phyloP scores from a whole-genome alignment of 2,797 vertebrate species.

The Ptychadena robeensis region DNA sequence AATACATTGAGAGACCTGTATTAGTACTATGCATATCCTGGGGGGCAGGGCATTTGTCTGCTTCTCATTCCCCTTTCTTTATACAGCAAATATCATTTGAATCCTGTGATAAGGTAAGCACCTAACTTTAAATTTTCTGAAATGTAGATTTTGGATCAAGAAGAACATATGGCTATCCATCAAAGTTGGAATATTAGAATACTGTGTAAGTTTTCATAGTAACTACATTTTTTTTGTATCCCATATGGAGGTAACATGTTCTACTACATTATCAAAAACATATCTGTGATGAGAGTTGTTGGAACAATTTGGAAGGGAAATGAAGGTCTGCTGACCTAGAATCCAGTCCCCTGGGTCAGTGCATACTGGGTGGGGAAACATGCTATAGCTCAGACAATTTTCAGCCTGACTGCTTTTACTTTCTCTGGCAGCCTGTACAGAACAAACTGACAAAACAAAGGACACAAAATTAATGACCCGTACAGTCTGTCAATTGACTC shows the following conservation, averaged over 20 bases:
- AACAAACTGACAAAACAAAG: constrained; percentile 99
- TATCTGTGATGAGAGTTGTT: constrained; percentile 82
- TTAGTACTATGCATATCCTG: background rate
- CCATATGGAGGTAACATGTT: constrained; percentile 37
- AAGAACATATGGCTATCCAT: background rate
- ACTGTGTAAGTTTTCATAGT: background rate
- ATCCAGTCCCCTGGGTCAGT: constrained; percentile 81
- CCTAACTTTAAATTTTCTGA: background rate
- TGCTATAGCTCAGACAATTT: constrained; percentile 98
- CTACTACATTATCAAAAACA: constrained; percentile 66
- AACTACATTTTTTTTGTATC: constrained; percentile 5
- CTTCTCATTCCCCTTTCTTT: background rate
- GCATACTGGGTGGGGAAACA: constrained; percentile 85
- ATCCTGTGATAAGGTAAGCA: background rate
- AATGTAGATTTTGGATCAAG: background rate
- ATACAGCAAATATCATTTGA: background rate
- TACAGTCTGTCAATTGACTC: constrained; percentile 93
- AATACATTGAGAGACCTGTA: background rate
- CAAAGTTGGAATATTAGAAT: background rate
- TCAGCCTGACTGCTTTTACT: constrained; percentile 99
- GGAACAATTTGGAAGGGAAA: constrained; percentile 78
- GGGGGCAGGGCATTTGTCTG: background rate
- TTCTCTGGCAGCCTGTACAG: constrained; percentile 92
- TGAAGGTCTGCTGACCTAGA: constrained; percentile 71
- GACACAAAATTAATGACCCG: constrained; percentile 99